Base-by-base conservation (phyloP, 2,113 vertebrate genomes). In the Myrmecophaga tridactyla region DNA sequence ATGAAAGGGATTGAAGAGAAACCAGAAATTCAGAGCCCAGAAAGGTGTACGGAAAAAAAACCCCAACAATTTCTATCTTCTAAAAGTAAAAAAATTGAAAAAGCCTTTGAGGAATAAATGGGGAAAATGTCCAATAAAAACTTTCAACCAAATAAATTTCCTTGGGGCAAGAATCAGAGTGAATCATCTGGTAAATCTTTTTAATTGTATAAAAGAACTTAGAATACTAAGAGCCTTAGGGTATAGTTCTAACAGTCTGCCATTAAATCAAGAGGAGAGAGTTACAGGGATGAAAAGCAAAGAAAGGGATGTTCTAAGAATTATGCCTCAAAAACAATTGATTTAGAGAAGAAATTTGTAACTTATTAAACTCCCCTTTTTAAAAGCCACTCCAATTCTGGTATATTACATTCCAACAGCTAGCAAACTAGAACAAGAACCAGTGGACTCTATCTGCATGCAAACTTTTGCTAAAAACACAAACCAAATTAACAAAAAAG, bases 61-160 rank as follows among this genome's bases (percentile, higher is more conserved):
- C 15, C 51, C 25, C 21, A 84, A 77, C 6, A 46, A 9, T 56
- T 92, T 75, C 27, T 83, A 89, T 72, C 4, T 29, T 58, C 20
- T 10, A n/a, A 76, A 80, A 85, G 21, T n/a, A 76, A 90, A 92
- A 76, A 89, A 11, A 31, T 23, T 76, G 20, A 31, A 94, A 90
- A 90, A 18, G 29, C 0, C 72, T 91, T 75, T 51, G 17, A 94
- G 34, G 13, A 29, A 96, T n/a, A 93, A 92, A 80, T 94, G 27
- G 34, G 13, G n/a, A 96, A n/a, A 93, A 92, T 94, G 21, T 25
- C 34, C 36, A 72, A n/a, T 53, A 85, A 95, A 65, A 60, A 1
- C 36, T 77, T 93, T 91, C 56, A 78, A 62, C 46, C 43, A 90
- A 94, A 84, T 65, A 76, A 60, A 87, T 88, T 73, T 78, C 56